Base-by-base conservation (phyloP, 2,888 invertebrate genomes). In the Sceliomorpha sp. region DNA sequence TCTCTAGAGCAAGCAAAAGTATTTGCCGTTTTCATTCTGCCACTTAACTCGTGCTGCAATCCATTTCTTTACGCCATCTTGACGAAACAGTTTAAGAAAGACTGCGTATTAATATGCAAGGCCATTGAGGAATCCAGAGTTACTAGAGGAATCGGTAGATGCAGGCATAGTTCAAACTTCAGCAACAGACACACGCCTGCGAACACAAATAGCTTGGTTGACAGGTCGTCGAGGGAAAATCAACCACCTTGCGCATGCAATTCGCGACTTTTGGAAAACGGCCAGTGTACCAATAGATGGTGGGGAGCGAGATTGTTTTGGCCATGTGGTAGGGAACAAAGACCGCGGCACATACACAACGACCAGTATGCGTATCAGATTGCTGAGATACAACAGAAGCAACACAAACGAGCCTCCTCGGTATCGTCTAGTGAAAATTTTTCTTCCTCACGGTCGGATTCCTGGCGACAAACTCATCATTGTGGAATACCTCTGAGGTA, bases 31-130 rank as follows among this genome's bases (percentile, higher is more conserved):
- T 98, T 99, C 87, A 94, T 99, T 53, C 90, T 98, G 77, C 98
- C 99, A 1, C 90, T 99, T 70, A 99, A 99, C 89, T 96, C 97
- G 8, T 98, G 98, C 89, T 98, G 98, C 89, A 99, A 99, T 89
- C 99, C 99, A 0, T 98, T 98, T 88, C 92, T 99, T 17, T 99
- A 99, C 88, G 98, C 98, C 45, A 98, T 98, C 77, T 93, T 98
- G 82, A 98, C 98, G 4, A 98, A 98, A 87, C 98, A 98, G 88
- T 98, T 98, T 89, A 98, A 98, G 89, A 97, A 97, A 89, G 98
- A 98, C 89, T 98, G 98, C 89, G 95, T 98, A 1, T 93, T 96
- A 86, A 94, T 98, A 60, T 98, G 98, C 89, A 97, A 98, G 88
- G 95, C 98, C 12, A 96, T 98, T 78, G 98, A 98, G 88, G 98